Evolutionary conservation across 2,888 invertebrate species (phyloP).

Genomic region (Notocelia uddmanniana): DNA sequence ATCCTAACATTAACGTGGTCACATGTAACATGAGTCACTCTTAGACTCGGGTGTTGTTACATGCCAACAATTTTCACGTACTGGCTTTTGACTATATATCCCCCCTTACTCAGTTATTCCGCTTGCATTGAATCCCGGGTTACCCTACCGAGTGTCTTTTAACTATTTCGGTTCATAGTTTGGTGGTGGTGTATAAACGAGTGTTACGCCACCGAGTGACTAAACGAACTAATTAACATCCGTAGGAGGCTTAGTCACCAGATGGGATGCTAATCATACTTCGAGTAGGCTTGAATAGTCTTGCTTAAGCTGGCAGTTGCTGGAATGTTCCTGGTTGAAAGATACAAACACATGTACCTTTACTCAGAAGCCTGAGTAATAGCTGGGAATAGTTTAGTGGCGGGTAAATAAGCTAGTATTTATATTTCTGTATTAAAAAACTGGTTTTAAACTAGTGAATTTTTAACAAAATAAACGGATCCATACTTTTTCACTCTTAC

Average conservation of each 20-base stretch:
- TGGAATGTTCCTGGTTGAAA: conserved; percentile 6
- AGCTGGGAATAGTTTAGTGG: too few relatives aligned
- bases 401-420: too few relatives aligned
- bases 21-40: too few relatives aligned
- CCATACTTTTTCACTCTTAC: too few relatives aligned
- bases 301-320: conserved; percentile 23
- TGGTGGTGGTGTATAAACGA: conserved; percentile 3
- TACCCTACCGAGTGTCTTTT: background rate
- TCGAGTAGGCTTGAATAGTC: conserved; percentile 38
- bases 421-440: too few relatives aligned
- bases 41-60: too few relatives aligned
- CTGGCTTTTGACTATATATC: too few relatives aligned
- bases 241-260: conserved; percentile 44
- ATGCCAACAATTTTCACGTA: too few relatives aligned
- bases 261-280: conserved; percentile 31
- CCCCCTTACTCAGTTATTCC: too few relatives aligned
- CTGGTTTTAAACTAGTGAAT: too few relatives aligned
- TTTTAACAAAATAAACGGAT: too few relatives aligned
- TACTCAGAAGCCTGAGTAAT: background rate
- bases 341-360: background rate
- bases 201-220: conserved; percentile 38
- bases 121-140: background rate
- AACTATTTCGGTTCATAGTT: background rate
- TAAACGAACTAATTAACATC: conserved; percentile 41
- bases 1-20: too few relatives aligned